Conservation (phyloP, 37 sponge, comb jelly and placozoan genomes). For the Tethya wilhelma region DNA sequence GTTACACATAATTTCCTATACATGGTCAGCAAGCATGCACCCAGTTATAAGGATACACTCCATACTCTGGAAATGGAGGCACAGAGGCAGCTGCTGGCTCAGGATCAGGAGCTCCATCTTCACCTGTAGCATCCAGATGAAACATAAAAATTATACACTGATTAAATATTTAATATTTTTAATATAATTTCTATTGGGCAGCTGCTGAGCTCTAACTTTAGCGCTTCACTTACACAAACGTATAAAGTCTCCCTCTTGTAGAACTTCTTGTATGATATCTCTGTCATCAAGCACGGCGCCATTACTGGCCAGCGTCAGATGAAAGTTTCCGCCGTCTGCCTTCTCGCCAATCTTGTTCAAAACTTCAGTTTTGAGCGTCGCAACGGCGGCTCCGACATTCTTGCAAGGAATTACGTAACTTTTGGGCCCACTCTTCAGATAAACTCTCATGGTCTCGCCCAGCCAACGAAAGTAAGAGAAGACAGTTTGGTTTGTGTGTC, state of each 20-base stretch:
- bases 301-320: constrained; percentile 38
- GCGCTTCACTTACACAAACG: constrained; percentile 35
- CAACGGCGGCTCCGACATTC: not conserved
- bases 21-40: too few relatives aligned
- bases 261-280: constrained; percentile 41
- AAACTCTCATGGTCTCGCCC: constrained; percentile 35
- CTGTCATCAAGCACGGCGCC: constrained; percentile 26
- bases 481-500: not conserved
- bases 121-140: too few relatives aligned
- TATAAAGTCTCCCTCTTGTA: constrained; percentile 60
- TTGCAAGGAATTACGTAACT: constrained; percentile 21
- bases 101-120: too few relatives aligned
- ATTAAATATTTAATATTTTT: too few relatives aligned
- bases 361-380: constrained; percentile 1
- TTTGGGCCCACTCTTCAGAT: not conserved
- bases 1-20: too few relatives aligned
- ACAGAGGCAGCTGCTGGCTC: too few relatives aligned
- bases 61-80: too few relatives aligned
- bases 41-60: too few relatives aligned
- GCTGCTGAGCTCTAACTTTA: not conserved
- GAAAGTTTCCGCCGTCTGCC: not conserved
- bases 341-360: not conserved
- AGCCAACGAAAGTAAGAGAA: not conserved
- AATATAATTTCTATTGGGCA: too few relatives aligned
- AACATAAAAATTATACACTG: too few relatives aligned